Percentiles rank a stretch among this genome's conserved stretches.
Evolutionary conservation across 2,113 vertebrate species (phyloP).

Genomic region (Mormyrus lacerda): DNA sequence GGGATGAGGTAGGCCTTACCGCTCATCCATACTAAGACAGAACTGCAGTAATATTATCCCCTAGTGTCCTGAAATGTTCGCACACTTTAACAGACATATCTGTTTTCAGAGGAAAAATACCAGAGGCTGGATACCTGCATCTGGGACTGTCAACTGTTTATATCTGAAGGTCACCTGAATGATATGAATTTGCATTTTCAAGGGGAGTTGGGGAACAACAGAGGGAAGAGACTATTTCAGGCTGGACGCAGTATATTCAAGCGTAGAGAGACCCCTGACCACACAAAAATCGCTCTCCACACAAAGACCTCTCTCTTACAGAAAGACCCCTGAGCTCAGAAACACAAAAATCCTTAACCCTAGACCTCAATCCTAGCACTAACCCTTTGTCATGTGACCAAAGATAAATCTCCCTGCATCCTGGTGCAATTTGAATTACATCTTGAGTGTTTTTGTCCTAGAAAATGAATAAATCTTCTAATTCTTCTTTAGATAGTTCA

Average conservation of each 20-base stretch:
- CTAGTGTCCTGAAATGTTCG: background rate
- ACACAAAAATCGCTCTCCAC: background rate
- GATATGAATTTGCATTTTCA: background rate
- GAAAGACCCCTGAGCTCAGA: background rate
- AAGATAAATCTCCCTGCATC: background rate
- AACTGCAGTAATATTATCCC: slow-evolving; percentile 1
- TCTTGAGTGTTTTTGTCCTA: background rate
- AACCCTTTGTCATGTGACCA: background rate
- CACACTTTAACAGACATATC: background rate
- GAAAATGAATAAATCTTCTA: background rate
- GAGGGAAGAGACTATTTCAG: background rate
- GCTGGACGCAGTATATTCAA: background rate
- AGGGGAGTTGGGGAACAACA: background rate
- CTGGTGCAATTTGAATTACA: background rate
- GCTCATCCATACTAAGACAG: background rate
- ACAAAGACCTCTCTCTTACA: background rate
- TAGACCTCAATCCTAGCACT: background rate
- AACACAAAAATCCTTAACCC: background rate
- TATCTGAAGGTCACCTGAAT: background rate
- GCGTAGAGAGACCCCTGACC: background rate
- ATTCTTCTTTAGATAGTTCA: background rate
- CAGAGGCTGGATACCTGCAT: background rate
- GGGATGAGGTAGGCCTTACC: background rate
- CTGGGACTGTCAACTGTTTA: background rate
- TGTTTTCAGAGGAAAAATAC: background rate